phyloP scores from a whole-genome alignment of 2,888 invertebrate species.

The Athalia cordata region DNA sequence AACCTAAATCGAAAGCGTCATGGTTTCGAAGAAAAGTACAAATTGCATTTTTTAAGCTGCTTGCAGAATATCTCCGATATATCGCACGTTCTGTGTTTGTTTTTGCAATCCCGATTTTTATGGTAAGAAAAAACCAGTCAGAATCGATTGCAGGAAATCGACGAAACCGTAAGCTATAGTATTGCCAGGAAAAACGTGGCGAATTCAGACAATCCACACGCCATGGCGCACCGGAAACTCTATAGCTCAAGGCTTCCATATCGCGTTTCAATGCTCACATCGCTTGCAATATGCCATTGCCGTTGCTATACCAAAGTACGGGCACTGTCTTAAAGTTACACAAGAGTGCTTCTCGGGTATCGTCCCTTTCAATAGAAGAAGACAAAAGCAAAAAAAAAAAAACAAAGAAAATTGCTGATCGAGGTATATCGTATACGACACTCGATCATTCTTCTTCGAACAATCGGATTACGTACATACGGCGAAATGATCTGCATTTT shows the following conservation, averaged over 20 bases:
- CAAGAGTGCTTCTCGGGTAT: constrained; percentile 39
- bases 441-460: too few relatives aligned
- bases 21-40: too few relatives aligned
- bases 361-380: neutral
- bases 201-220: constrained; percentile 26
- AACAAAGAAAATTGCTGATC: neutral
- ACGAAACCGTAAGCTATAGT: neutral
- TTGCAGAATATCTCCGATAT: too few relatives aligned
- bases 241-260: constrained; percentile 30
- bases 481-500: too few relatives aligned
- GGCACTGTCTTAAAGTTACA: constrained; percentile 36
- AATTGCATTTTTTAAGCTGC: too few relatives aligned
- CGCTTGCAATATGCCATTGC: constrained; percentile 27
- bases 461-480: too few relatives aligned
- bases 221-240: constrained; percentile 34
- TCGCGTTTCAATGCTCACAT: constrained; percentile 41
- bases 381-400: neutral
- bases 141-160: constrained; percentile 14
- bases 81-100: too few relatives aligned
- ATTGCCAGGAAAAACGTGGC: constrained; percentile 8
- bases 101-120: neutral
- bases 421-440: neutral
- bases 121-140: neutral
- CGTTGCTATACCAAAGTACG: neutral
- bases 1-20: too few relatives aligned